Evolutionary conservation across 92 coral and sea anemone genomes (phyloP), one percentile per base, ranked within the genome.

Genomic region (Pocillopora grandis): DNA sequence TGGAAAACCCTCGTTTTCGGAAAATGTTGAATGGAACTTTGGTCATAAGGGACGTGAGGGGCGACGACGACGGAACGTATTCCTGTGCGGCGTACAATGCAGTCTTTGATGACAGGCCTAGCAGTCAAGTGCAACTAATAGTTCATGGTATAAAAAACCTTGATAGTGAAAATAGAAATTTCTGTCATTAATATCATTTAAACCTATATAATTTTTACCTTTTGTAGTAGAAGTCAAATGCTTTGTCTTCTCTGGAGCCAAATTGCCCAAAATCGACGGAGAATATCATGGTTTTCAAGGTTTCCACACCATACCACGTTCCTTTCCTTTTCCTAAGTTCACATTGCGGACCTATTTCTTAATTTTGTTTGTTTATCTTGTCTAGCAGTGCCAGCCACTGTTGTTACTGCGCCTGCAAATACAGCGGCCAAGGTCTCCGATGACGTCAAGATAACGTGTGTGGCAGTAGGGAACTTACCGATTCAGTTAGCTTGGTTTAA

Each of bases 361-460:
- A 66, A 65, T 66, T 80, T 55, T 12, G 67, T 57, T 62, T 52
- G 69, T 76, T 84, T 66, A 16, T 69, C 69, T 66, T 66, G 91
- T 92, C 91, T 89, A 91, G 98, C 98, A 94, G 98, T 94, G 65
- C 98, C 98, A 94, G 98, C 98, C 84, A 80, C 64, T 14, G 91
- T 94, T 57, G 89, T 79, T 66, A 78, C 84, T 84, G 88, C 90
- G 77, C 98, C 95, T 49, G 81, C 74, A 79, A 88, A 89, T 88
- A 88, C 87, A 52, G 60, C 89, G 35, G 86, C 82, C 19, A 89
- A 81, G 69, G 93, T 91, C 21, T 67, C 71, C 61, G 84, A 77
- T 23, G 90, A 87, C 79, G 88, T 89, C 58, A 72, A 88, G 66
- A 88, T 94, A 77, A 85, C 88, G 67, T 94, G 98, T 65, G 90